phyloP scores from a whole-genome alignment of 2,797 vertebrate genomes.

The Anas capensis region DNA sequence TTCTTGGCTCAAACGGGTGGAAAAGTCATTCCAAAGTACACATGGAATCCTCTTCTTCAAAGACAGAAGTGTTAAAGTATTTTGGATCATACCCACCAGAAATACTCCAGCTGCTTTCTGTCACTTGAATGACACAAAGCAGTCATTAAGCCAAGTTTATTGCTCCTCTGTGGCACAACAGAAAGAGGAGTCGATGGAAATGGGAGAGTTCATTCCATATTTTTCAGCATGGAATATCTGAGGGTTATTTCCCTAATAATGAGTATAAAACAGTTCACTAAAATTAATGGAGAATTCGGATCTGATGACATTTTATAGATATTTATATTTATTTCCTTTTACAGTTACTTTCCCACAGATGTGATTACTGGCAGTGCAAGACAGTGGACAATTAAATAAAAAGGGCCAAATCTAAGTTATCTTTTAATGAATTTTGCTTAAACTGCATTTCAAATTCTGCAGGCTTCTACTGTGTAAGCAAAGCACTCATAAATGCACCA shows the following conservation, averaged over 20 bases:
- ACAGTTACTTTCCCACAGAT: conserved; percentile 10
- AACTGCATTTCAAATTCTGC: background rate
- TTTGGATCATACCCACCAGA: background rate
- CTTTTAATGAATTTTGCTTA: background rate
- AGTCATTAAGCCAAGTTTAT: conserved; percentile 45
- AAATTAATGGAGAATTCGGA: background rate
- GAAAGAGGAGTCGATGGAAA: background rate
- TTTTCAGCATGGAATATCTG: background rate
- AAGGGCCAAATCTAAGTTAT: background rate
- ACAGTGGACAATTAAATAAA: background rate
- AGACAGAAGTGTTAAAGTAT: background rate
- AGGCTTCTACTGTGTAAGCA: background rate
- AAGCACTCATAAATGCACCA: background rate
- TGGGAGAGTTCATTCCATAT: background rate
- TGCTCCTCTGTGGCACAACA: conserved; percentile 23
- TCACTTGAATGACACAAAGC: conserved; percentile 45
- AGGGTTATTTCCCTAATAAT: background rate
- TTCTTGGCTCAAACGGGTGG: conserved; percentile 9
- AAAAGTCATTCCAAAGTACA: conserved; percentile 42
- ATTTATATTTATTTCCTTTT: conserved; percentile 26
- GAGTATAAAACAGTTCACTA: background rate
- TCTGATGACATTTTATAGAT: background rate
- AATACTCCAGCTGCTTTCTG: conserved; percentile 48
- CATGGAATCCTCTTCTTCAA: conserved; percentile 46
- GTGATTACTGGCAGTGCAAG: background rate